Base-by-base conservation (phyloP, 2,888 invertebrate species). In the Campopleginae sp. region DNA sequence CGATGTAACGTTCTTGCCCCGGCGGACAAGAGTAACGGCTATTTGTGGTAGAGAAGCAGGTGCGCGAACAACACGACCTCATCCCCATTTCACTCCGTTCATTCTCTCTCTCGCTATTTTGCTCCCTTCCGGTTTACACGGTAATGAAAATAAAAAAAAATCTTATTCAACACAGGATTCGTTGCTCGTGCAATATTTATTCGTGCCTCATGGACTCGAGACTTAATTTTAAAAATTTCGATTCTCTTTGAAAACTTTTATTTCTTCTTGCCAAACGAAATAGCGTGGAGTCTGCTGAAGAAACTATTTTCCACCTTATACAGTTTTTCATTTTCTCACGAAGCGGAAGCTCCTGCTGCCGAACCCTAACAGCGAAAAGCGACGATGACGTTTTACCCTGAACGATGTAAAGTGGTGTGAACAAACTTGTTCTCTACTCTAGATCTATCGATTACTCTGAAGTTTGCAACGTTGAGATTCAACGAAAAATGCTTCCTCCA, bases 321-420 rank as follows among this genome's bases (percentile, higher is more conserved):
- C n/a, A 70, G 65, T 19, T 27, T 31, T 54, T 54, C 23, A 61
- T 61, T 31, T 27, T 63, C 23, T 75, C 23, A 6, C 63, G 14
- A 33, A 77, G 48, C 77, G 65, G 77, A 82, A 82, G 71, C 63
- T 46, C 63, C n/a, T n/a, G 63, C 33, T 42, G 63, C 33, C 31
- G 17, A 42, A 70, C 71, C 51, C 76, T 76, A 38, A 72, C 63
- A 38, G 44, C 81, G 74, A 82, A 71, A 76, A 71, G 78, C 86
- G 86, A 87, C 86, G 86, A 87, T 89, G 89, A 89, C 90, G 88
- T 87, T 86, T 87, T 86, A 87, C 87, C 88, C 86, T 87, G n/a
- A n/a, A n/a, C 82, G 88, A 90, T 90, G 89, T 88, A 90, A 89
- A 91, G 89, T 89, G 87, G 88, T 90, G 91, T 89, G 89, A 91